These are phyloP conservation scores for Antedon bifida DNA, from an alignment of 35 echinoderm and acorn worm genomes.

Conservation along the genomic window DNA sequence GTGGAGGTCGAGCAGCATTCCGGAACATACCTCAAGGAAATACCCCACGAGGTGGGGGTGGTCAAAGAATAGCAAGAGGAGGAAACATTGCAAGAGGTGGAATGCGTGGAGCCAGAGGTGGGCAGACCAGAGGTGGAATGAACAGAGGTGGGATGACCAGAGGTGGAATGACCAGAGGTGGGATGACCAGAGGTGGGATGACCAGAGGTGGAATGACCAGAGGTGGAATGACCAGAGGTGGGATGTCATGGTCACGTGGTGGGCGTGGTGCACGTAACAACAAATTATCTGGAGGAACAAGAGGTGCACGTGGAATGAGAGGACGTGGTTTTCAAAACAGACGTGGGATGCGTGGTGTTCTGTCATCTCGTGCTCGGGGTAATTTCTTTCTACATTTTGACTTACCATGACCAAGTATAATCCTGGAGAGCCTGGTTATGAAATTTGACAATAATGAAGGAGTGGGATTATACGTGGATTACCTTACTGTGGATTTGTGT, in stretches of 20 bases:
- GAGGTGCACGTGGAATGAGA: slow-evolving; percentile 12
- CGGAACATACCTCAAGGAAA: slow-evolving; percentile 25
- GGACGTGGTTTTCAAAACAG: slow-evolving; percentile 3
- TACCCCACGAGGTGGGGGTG: slow-evolving; percentile 12
- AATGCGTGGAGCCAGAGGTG: slow-evolving; percentile 7
- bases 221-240: not conserved
- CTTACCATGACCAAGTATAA: no score
- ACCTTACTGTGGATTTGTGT: no score
- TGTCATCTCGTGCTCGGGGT: not conserved
- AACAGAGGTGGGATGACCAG: not conserved
- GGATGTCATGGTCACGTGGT: not conserved
- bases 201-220: not conserved
- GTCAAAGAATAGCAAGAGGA: slow-evolving; percentile 10
- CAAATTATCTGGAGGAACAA: not conserved
- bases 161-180: not conserved
- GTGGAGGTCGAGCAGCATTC: not conserved
- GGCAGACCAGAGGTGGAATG: not conserved
- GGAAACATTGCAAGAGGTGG: slow-evolving; percentile 10
- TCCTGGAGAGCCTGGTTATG: no score
- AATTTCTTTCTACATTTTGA: slow-evolving; percentile 3
- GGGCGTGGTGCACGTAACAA: slow-evolving; percentile 2
- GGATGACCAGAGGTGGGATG: not conserved
- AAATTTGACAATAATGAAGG: no score
- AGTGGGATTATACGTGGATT: no score
- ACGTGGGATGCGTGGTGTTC: slow-evolving; percentile 1